Conservation (phyloP, 2,888 invertebrate species). For the Acrobasis consociella region DNA sequence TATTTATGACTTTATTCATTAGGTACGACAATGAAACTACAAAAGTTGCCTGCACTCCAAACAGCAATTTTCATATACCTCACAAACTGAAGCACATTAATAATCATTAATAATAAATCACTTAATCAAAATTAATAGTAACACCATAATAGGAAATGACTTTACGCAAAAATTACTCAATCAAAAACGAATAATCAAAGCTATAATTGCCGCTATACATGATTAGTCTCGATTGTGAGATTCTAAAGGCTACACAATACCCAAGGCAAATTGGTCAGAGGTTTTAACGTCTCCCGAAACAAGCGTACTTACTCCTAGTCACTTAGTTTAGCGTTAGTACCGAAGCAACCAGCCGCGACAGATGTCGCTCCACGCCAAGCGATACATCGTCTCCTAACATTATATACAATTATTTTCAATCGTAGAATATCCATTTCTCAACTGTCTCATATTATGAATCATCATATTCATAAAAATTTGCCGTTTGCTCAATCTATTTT, state of each 20-base stretch:
- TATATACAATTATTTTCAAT: slow-evolving; percentile 66
- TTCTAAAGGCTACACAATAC: slow-evolving; percentile 80
- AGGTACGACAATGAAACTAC: slow-evolving; percentile 82
- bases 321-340: slow-evolving; percentile 63
- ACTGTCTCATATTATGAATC: neutral
- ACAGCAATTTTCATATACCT: slow-evolving; percentile 74
- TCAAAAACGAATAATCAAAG: slow-evolving; percentile 62
- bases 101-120: slow-evolving; percentile 58
- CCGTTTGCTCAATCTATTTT: neutral
- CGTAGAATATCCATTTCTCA: neutral
- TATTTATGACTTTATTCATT: slow-evolving; percentile 82
- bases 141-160: slow-evolving; percentile 69
- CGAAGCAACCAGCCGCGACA: slow-evolving; percentile 66
- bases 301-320: slow-evolving; percentile 77
- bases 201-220: slow-evolving; percentile 76
- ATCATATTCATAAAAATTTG: neutral
- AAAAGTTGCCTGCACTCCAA: slow-evolving; percentile 82
- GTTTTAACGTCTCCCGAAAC: slow-evolving; percentile 73
- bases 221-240: slow-evolving; percentile 73
- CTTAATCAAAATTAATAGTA: slow-evolving; percentile 72
- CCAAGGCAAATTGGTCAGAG: slow-evolving; percentile 83
- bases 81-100: slow-evolving; percentile 80
- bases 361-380: slow-evolving; percentile 49
- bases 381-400: slow-evolving; percentile 65
- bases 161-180: slow-evolving; percentile 76